These are phyloP conservation scores for Temnopleurus reevesii DNA, from an alignment of 53 echinoderm and acorn worm species.

Conservation along the genomic window DNA sequence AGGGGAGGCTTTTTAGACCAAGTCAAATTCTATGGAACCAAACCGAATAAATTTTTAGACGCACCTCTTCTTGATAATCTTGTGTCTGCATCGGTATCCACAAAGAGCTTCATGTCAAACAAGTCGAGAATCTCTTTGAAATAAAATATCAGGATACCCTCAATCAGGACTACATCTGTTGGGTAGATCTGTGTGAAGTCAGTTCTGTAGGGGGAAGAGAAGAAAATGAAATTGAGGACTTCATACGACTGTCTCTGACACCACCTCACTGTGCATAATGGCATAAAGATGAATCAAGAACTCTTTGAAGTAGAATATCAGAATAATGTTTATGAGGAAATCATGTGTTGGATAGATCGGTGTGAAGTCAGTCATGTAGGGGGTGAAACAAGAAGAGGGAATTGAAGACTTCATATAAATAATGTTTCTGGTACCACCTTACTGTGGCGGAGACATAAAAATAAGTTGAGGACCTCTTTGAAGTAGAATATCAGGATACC, in stretches of 20 bases:
- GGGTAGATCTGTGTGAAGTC: constrained; percentile 78
- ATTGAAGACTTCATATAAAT: no score
- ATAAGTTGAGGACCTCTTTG: constrained; percentile 79
- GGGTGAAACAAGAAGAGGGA: background rate
- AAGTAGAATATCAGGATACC: constrained; percentile 95
- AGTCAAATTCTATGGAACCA: no score
- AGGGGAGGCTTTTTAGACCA: no score
- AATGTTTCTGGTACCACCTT: no score
- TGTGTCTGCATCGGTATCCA: constrained; percentile 98
- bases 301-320: no score
- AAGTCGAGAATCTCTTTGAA: constrained; percentile 80
- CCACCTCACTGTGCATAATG: no score
- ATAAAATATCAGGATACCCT: constrained; percentile 96
- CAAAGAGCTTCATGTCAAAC: constrained; percentile 97
- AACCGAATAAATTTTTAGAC: background rate
- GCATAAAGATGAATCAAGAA: no score
- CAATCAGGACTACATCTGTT: constrained; percentile 89
- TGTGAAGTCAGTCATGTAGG: constrained; percentile 57
- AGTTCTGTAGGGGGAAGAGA: background rate
- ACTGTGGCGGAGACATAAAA: no score
- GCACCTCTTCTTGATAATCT: constrained; percentile 98
- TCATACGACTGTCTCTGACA: no score
- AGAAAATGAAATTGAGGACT: background rate
- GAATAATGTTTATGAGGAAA: constrained; percentile 82
- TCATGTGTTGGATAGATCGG: constrained; percentile 94